Evolutionary conservation across 64 coral and sea anemone species (phyloP), one percentile per base, ranked within the genome.

Genomic region (Pachyseris speciosa): DNA sequence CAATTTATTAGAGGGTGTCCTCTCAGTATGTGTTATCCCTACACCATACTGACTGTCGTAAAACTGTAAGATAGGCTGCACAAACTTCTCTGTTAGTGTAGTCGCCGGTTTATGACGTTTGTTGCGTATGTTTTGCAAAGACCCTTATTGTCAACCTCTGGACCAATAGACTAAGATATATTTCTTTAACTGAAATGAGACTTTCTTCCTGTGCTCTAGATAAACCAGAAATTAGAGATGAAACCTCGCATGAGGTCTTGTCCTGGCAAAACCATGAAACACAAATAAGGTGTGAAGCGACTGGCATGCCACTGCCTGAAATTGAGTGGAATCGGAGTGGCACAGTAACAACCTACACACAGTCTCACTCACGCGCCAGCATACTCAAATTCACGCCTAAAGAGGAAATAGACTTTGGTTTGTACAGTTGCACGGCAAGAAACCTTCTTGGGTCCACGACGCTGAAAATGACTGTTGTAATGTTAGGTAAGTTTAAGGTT

Each of bases 151-250:
- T n/a, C n/a, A n/a, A n/a, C n/a, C n/a, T n/a, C n/a, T n/a, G n/a
- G n/a, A n/a, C n/a, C n/a, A n/a, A n/a, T n/a, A n/a, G n/a, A n/a
- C n/a, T n/a, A n/a, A n/a, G n/a, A n/a, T n/a, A n/a, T n/a, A n/a
- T n/a, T 12, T 29, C 1, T 11, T 34, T 33, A 69, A 32, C 33
- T 69, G 37, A 69, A 20, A 15, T 24, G 16, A 27, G 32, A 28
- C 7, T 52, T 33, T 9, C 31, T 15, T 28, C 45, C 0, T 30
- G 10, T 29, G 7, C 1, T 9, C 20, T 40, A 77, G 74, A 77
- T 48, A 77, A 77, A 77, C 45, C 74, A 77, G 74, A 77, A 27
- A 77, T 77, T 2, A 77, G 17, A 77, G 27, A 52, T 16, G 28
- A 44, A 12, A 2, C 9, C 16, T 29, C 47, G 17, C 17, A 6